These are phyloP conservation scores for Melanerpes formicivorus DNA, from an alignment of 2,113 vertebrate genomes.

Conservation along the genomic window DNA sequence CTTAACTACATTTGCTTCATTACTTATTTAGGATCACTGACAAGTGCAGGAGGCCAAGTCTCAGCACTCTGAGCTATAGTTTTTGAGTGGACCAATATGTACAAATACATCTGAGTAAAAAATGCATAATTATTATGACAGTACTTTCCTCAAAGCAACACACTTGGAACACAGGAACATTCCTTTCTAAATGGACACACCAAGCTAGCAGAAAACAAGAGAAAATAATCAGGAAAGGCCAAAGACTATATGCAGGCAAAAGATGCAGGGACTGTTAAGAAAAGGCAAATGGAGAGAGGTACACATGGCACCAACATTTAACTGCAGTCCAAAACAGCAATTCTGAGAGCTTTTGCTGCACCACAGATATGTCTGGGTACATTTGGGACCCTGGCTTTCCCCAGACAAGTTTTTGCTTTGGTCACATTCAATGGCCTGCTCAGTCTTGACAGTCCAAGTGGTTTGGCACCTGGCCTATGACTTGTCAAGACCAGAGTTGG, in stretches of 20 bases:
- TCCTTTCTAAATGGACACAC: neutral
- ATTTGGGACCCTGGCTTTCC: neutral
- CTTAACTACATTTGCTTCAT: conserved; percentile 18
- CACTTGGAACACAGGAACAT: rapidly evolving
- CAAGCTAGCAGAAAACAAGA: neutral
- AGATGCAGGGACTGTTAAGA: neutral
- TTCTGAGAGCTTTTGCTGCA: neutral
- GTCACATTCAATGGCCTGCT: neutral
- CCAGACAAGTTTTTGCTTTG: neutral
- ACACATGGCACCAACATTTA: rapidly evolving
- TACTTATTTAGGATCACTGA: conserved; percentile 18
- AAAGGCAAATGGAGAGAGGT: neutral
- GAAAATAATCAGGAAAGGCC: neutral
- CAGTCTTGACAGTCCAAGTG: neutral
- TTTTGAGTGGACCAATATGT: neutral
- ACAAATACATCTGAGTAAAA: neutral
- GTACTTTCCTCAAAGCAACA: neutral
- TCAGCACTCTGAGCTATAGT: neutral
- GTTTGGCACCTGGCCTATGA: neutral
- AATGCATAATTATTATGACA: rapidly evolving
- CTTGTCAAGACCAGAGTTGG: neutral
- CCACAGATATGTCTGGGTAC: rapidly evolving
- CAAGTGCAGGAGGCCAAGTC: neutral
- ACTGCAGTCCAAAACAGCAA: neutral
- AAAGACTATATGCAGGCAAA: neutral